A percentile compares a stretch with the other conserved stretches of the same genome.
Conservation (phyloP, 2,113 vertebrate genomes). For the Saguinus midas region DNA sequence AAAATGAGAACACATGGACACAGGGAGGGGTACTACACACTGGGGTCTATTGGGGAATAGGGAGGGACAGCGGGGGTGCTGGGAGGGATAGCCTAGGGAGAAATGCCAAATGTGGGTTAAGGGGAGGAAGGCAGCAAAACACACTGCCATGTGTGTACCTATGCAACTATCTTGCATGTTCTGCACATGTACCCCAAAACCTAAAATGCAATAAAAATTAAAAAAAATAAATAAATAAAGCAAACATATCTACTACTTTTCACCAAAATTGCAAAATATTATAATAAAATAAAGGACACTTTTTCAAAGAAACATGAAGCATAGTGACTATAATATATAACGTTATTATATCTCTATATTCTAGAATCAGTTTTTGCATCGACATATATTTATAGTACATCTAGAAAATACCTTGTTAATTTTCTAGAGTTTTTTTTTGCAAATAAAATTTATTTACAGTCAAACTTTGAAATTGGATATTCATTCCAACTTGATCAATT, state of each 20-base stretch:
- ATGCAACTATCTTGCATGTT: no score
- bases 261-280: background rate
- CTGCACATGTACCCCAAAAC: no score
- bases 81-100: no score
- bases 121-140: no score
- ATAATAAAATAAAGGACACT: background rate
- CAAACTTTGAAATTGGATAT: background rate
- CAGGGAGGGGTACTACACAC: no score
- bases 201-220: no score
- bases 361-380: background rate
- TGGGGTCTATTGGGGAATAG: no score
- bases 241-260: background rate
- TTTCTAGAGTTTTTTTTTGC: background rate
- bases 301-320: background rate
- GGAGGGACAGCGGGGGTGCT: no score
- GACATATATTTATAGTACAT: background rate
- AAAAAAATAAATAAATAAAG: background rate
- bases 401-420: background rate
- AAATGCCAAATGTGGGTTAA: no score
- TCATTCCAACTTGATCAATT: background rate
- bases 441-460: background rate
- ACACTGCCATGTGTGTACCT: no score
- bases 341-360: background rate
- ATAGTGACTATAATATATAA: background rate
- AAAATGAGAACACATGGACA: no score